phyloP scores from a whole-genome alignment of 2,888 invertebrate genomes.

The Agonopterix arenella region DNA sequence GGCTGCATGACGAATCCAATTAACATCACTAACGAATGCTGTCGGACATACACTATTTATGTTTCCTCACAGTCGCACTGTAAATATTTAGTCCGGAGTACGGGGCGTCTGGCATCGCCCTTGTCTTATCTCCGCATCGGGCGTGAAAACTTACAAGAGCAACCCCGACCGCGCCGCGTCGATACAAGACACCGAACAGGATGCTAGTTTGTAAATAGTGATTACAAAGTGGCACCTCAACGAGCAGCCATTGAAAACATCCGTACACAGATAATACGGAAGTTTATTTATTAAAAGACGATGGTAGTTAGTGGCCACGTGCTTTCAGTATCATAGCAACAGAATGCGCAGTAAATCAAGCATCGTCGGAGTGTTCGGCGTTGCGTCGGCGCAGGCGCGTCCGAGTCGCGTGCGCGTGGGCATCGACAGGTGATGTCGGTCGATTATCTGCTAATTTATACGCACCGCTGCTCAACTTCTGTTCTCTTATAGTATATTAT shows the following conservation, averaged over 20 bases:
- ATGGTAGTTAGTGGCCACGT: slow-evolving; percentile 38
- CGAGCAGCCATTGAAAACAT: slow-evolving; percentile 43
- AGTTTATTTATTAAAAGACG: slow-evolving; percentile 46
- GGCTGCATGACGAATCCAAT: slow-evolving; percentile 66
- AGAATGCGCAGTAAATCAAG: slow-evolving; percentile 42
- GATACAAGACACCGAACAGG: slow-evolving; percentile 41
- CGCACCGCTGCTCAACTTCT: slow-evolving; percentile 59
- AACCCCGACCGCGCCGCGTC: slow-evolving; percentile 34
- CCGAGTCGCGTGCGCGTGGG: slow-evolving; percentile 39
- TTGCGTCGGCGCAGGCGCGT: slow-evolving; percentile 8
- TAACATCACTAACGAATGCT: slow-evolving; percentile 63
- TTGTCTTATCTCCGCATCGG: slow-evolving; percentile 61
- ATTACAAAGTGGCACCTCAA: slow-evolving; percentile 51
- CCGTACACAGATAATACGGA: slow-evolving; percentile 35
- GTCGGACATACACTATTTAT: slow-evolving; percentile 65
- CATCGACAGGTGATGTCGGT: slow-evolving; percentile 57
- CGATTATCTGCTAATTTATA: slow-evolving; percentile 71
- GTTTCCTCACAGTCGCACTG: slow-evolving; percentile 64
- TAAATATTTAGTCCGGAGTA: slow-evolving; percentile 64
- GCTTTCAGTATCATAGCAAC: slow-evolving; percentile 32
- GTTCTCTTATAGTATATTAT: slow-evolving; percentile 64
- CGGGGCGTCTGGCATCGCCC: slow-evolving; percentile 49
- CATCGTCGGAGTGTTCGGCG: slow-evolving; percentile 10
- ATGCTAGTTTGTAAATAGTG: slow-evolving; percentile 42
- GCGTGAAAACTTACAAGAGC: slow-evolving; percentile 46